Conservation (phyloP, 2,888 invertebrate species). For the Yponomeuta malinellus region DNA sequence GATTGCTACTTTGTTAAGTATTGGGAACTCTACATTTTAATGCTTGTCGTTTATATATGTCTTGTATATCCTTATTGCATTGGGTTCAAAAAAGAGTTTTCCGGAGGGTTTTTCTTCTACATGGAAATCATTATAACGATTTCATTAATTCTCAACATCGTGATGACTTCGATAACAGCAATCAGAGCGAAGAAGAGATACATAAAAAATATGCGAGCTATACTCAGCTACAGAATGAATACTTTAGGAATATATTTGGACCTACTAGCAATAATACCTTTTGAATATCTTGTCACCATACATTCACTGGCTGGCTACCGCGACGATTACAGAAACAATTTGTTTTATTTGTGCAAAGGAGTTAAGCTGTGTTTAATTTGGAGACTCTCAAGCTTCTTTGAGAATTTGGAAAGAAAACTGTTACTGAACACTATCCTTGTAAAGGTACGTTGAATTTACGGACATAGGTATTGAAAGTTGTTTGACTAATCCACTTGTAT, state of each 20-base stretch:
- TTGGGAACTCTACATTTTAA: slow-evolving; percentile 66
- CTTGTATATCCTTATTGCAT: slow-evolving; percentile 68
- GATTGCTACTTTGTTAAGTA: slow-evolving; percentile 59
- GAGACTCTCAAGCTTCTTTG: slow-evolving; percentile 64
- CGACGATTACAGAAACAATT: slow-evolving; percentile 55
- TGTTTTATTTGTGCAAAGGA: slow-evolving; percentile 69
- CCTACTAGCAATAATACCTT: slow-evolving; percentile 61
- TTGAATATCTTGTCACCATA: slow-evolving; percentile 64
- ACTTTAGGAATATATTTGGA: slow-evolving; percentile 71
- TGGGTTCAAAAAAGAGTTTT: slow-evolving; percentile 57
- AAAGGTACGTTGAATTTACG: slow-evolving; percentile 41
- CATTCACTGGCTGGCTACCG: slow-evolving; percentile 47
- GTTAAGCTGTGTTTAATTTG: slow-evolving; percentile 69
- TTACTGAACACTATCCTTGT: slow-evolving; percentile 53
- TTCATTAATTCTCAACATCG: slow-evolving; percentile 55
- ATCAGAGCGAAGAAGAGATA: slow-evolving; percentile 61
- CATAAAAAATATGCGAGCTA: slow-evolving; percentile 46
- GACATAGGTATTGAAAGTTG: background rate
- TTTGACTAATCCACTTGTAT: too few relatives aligned
- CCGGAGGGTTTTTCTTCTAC: slow-evolving; percentile 50
- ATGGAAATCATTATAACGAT: slow-evolving; percentile 54
- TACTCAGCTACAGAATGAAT: slow-evolving; percentile 58
- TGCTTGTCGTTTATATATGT: slow-evolving; percentile 56
- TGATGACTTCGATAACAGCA: slow-evolving; percentile 61
- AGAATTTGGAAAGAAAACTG: slow-evolving; percentile 56